Evolutionary conservation across 2,888 invertebrate species (phyloP), one percentile per base, ranked within the genome.

Genomic region (Strigamia maritima): DNA sequence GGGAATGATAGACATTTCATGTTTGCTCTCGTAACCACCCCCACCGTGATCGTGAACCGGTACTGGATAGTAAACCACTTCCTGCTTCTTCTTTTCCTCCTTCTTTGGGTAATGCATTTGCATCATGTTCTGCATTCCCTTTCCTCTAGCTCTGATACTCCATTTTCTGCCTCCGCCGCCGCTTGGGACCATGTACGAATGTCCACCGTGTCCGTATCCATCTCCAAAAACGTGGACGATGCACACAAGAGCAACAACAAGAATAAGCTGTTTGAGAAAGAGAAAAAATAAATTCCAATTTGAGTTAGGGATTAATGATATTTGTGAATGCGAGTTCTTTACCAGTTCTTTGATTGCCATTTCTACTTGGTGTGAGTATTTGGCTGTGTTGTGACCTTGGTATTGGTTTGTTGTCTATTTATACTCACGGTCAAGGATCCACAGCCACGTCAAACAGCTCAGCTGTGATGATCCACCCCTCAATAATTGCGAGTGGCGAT

Each of bases 121-220:
- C 75, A 75, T 75, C 31, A 38, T 75, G 31, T 75, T 75, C 28
- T 75, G 75, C 75, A 75, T 75, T 16, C 75, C 75, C 16, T 75
- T 75, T 10, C 75, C 75, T 6, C 75, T 38, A n/a, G 75, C 75
- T n/a, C 75, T 31, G n/a, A 75, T 75, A n/a, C 28, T 24, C 75
- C 75, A 65, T 19, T 65, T 65, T 22, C 60, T 16, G 12, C 60
- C 60, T 22, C 60, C 24, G 19, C 60, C 60, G 12, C 24, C 24
- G 24, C 60, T 22, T n/a, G 60, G 60, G 12, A 65, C 60, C 60
- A 65, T 65, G 60, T 65, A 65, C 6, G 60, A 65, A 24, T 65
- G 60, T n/a, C 60, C 60, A 24, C 60, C 60, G 19, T 65, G 60
- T 12, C 60, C 60, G 19, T 65, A 65, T 24, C 24, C 60, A 65